Conservation (phyloP, 2,113 vertebrate genomes). For the Heterotilapia buettikoferi region DNA sequence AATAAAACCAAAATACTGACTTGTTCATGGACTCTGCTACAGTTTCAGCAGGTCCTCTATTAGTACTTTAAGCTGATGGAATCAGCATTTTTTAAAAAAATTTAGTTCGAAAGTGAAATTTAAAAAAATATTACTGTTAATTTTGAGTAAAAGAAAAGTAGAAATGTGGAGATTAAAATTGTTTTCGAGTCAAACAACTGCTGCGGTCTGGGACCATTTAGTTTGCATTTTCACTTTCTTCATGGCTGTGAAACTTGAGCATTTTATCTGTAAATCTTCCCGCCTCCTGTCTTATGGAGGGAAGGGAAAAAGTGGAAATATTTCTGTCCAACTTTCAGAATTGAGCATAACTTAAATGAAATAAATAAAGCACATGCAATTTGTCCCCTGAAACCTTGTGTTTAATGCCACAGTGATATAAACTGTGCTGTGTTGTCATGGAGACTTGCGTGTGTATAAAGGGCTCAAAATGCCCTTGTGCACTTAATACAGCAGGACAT, state of each 20-base stretch:
- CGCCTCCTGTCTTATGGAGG: background rate
- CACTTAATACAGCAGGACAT: background rate
- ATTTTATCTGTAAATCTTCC: background rate
- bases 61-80: background rate
- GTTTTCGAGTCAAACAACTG: background rate
- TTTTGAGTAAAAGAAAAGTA: background rate
- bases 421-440: background rate
- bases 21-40: background rate
- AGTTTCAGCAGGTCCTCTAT: background rate
- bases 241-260: background rate
- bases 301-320: background rate
- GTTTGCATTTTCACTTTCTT: background rate
- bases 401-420: background rate
- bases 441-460: background rate
- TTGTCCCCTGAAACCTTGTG: background rate
- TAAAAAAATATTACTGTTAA: background rate
- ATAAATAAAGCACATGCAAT: background rate
- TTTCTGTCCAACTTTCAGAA: background rate
- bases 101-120: background rate
- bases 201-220: background rate
- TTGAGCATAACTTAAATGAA: background rate
- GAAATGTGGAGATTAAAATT: background rate
- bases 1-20: background rate
- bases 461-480: background rate
- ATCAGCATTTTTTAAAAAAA: background rate